Evolutionary conservation across 2,113 vertebrate species (phyloP), one percentile per base, ranked within the genome.

Genomic region (Micromys minutus): DNA sequence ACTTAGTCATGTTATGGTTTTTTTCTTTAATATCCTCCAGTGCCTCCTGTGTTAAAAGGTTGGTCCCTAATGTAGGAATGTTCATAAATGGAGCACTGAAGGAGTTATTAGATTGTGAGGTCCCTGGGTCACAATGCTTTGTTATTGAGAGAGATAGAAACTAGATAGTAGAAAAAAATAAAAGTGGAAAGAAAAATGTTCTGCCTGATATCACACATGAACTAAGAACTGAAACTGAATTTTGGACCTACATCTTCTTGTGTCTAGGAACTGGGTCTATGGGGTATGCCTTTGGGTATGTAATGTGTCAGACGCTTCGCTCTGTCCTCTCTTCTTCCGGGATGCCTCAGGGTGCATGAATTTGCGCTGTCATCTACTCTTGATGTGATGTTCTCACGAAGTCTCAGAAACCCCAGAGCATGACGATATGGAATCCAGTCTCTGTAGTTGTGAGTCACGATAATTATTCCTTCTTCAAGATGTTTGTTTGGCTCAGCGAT

Each of bases 201-300:
- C 93, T 91, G 7, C 61, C 3, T 92, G 36, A 77, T 74, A 31
- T 74, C 16, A 93, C 94, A 24, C 4, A 74, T 67, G 22, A 81
- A 80, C 81, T 65, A 87, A 93, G 36, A 80, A 10, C 42, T 88
- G 57, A 12, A 84, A 21, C 1, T 93, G 50, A 19, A 26, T 84
- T 88, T 97, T 93, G 91, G 96, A 72, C 26, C n/a, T 76, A 83
- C 2, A 12, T 89, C 67, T 74, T 36, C 24, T 29, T 88, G 5
- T 90, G 22, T 91, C 24, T 75, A 90, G 63, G 21, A 69, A 88
- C n/a, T 57, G 36, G 3, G 4, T 88, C 69, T 72, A 42, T 19
- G n/a, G 31, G 3, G 4, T 63, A 34, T 63, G 4, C 34, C 31
- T 21, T 50, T 77, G 22, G 42, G 22, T 22, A 47, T 10, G 11